Evolutionary conservation across 1,140 invertebrate genomes (phyloP).

Genomic region (Brachionus asplanchnoidis): DNA sequence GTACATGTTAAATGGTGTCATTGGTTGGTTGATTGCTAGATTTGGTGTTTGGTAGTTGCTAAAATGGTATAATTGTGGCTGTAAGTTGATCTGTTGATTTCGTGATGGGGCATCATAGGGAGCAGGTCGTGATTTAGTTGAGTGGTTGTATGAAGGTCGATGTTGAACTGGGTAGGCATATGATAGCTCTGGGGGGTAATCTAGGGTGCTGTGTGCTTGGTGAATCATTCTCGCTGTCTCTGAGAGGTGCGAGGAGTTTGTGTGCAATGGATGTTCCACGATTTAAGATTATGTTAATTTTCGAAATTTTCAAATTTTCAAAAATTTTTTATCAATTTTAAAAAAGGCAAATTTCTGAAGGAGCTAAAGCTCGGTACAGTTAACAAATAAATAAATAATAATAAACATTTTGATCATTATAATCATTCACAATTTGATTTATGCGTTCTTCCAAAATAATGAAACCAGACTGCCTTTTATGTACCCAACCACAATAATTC

Average conservation of each 20-base stretch:
- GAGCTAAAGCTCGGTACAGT: too few species aligned
- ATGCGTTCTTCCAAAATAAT: too few species aligned
- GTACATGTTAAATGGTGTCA: conserved; percentile 2
- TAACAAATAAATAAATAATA: too few species aligned
- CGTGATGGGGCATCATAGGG: neutral
- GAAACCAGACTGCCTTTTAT: too few species aligned
- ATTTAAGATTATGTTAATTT: neutral
- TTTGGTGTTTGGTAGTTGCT: neutral
- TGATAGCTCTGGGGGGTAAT: neutral
- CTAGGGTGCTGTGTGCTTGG: neutral
- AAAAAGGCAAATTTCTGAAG: too few species aligned
- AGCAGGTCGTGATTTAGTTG: neutral
- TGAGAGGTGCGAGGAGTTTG: neutral
- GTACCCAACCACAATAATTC: too few species aligned
- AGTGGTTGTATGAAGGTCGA: neutral
- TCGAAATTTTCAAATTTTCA: neutral
- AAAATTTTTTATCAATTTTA: too few species aligned
- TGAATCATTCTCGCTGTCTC: neutral
- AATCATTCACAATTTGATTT: too few species aligned
- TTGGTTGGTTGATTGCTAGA: neutral
- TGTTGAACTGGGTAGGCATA: neutral
- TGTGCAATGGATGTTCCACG: neutral
- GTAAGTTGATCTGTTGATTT: neutral
- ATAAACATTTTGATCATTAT: too few species aligned
- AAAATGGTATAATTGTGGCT: neutral